Conservation (phyloP, 2,113 vertebrate species). For the Rhea americana region DNA sequence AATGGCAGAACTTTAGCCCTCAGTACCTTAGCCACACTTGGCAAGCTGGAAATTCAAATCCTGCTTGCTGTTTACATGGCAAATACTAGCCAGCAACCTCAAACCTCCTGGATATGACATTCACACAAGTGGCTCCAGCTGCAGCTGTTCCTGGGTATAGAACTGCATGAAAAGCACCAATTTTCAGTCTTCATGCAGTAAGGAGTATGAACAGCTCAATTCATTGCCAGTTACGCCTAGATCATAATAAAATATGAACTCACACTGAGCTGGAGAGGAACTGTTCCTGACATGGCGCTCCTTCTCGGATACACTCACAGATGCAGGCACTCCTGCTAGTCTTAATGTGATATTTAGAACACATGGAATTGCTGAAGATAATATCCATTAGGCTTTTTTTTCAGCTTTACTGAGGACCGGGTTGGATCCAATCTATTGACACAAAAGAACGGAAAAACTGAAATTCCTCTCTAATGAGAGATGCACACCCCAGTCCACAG, state of each 20-base stretch:
- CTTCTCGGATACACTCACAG: background rate
- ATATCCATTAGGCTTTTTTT: background rate
- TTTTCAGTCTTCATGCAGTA: background rate
- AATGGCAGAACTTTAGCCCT: background rate
- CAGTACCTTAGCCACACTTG: background rate
- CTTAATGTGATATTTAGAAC: background rate
- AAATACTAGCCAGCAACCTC: background rate
- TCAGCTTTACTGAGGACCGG: background rate
- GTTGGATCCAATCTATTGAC: background rate
- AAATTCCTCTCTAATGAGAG: background rate
- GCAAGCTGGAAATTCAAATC: background rate
- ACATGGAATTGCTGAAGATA: background rate
- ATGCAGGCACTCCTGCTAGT: background rate
- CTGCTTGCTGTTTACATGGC: background rate
- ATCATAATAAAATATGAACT: background rate
- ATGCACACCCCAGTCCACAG: background rate
- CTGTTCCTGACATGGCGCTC: background rate
- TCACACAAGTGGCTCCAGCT: background rate
- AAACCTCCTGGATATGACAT: background rate
- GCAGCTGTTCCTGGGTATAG: background rate
- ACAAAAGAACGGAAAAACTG: background rate
- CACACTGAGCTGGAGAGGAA: background rate
- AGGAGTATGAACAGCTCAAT: background rate
- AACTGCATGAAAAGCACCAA: background rate
- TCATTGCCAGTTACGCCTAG: background rate